Evolutionary conservation across 2,888 invertebrate species (phyloP), one percentile per base, ranked within the genome.

Genomic region (Merodon equestris): DNA sequence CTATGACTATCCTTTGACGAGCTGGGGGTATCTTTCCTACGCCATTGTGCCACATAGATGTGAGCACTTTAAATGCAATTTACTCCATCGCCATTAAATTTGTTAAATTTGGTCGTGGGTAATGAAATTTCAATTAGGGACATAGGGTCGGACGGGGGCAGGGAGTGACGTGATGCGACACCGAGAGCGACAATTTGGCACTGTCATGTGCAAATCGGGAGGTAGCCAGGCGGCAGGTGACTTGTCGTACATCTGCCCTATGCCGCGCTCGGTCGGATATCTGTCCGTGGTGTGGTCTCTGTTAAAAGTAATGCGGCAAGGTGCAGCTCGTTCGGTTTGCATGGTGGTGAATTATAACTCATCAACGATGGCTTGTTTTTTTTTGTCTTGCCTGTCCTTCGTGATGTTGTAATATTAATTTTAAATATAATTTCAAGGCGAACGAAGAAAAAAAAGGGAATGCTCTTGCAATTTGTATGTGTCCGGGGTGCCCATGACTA

Each of bases 41-140:
- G 10, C 44, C 66, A 53, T 34, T 66, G 60, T 54, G 63, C 61
- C 60, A 44, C 27, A 4, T 27, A 27, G 27, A 27, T 27, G 7
- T 2, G 27, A 27, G 27, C 27, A 27, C 73, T 73, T 67, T 34
- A 60, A 79, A 73, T 79, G 63, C 63, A 79, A 79, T 73, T 79
- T 73, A 68, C 72, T 58, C 36, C 57, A 67, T 67, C 50, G 56
- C 19, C 47, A 58, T 64, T 64, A 44, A 72, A 64, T 72, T 72
- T 72, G 64, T 64, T 64, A 44, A 72, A 64, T 72, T 72, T 72
- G 64, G 53, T 27, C 53, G 9, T 47, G 38, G 51, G 50, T 71
- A 71, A 71, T 72, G 68, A 51, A 68, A 63, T 67, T 63, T 63
- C 61, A 77, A 77, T 77, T 77, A 77, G 44, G 14, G 27, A 27